Evolutionary conservation across 2,113 vertebrate species (phyloP), one percentile per base, ranked within the genome.

Genomic region (Circaetus gallicus): DNA sequence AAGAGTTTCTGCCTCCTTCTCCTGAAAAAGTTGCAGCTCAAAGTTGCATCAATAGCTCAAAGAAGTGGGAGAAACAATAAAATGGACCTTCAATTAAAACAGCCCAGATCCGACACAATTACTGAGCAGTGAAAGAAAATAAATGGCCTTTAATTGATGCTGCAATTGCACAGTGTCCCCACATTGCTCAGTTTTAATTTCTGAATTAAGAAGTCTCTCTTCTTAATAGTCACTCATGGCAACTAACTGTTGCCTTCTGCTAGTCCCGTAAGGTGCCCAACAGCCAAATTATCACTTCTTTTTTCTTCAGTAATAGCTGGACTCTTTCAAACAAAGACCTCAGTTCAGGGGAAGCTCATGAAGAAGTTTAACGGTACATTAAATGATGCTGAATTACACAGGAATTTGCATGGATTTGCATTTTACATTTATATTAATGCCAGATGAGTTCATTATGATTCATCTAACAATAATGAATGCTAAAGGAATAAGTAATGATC

Each of bases 391-490:
- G 83, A 87, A 83, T 89, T 92, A 88, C 85, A 79, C 6, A 42
- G 55, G 85, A 94, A 95, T 96, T 91, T 87, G 81, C 89, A 94
- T 92, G 61, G 71, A 96, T 95, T 94, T 97, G 82, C 82, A 95
- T 94, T 96, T 94, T 91, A 91, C 66, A 10, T 96, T 93, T 82
- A 82, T 86, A 96, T 96, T 95, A 97, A 96, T 84, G 59, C 84
- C 59, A 84, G 89, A 81, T 74, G 63, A 96, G 93, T 86, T 95
- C 91, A 95, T 94, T 92, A 89, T 78, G 93, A 96, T 94, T 96
- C 86, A 92, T 94, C 58, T 78, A 92, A 93, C 71, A 71, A 80
- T 82, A 91, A 96, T 66, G 83, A 92, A 92, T 29, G 69, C 90
- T 88, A 69, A 87, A 88, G 85, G 92, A 97, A 83, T 94, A 84